Conservation (phyloP, 2,888 invertebrate genomes). For the Stenodera caucasica region DNA sequence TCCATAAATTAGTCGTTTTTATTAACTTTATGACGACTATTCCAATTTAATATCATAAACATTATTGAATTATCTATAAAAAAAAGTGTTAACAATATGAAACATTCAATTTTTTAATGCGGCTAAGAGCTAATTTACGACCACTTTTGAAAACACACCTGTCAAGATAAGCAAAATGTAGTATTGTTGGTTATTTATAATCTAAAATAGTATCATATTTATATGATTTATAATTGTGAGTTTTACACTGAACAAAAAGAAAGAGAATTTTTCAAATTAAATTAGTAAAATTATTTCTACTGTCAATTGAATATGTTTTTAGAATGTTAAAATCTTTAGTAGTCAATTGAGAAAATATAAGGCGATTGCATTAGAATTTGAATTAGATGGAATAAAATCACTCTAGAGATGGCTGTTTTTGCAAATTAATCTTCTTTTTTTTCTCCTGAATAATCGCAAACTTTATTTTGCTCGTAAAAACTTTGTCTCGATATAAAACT, state of each 20-base stretch:
- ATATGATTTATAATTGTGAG: not conserved
- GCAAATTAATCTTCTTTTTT: not conserved
- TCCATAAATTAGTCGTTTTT: not conserved
- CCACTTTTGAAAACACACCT: not conserved
- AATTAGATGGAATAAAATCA: not conserved
- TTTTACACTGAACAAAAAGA: not conserved
- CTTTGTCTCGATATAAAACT: no score
- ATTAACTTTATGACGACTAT: not conserved
- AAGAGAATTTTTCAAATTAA: no score
- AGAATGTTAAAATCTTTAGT: not conserved
- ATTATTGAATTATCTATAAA: not conserved
- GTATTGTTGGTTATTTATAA: not conserved
- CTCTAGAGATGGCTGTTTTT: not conserved
- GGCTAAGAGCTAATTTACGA: not conserved
- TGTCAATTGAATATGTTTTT: no score
- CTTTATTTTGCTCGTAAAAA: no score
- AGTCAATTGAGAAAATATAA: not conserved
- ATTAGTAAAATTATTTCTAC: no score
- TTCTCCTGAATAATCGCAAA: not conserved
- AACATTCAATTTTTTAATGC: conserved; percentile 1
- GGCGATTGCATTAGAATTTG: not conserved
- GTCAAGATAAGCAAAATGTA: not conserved
- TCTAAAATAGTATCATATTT: not conserved
- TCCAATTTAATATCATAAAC: conserved; percentile 3
- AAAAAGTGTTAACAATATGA: conserved; percentile 5